Evolutionary conservation across 2,113 vertebrate genomes (phyloP).

Genomic region (Fukomys damarensis): DNA sequence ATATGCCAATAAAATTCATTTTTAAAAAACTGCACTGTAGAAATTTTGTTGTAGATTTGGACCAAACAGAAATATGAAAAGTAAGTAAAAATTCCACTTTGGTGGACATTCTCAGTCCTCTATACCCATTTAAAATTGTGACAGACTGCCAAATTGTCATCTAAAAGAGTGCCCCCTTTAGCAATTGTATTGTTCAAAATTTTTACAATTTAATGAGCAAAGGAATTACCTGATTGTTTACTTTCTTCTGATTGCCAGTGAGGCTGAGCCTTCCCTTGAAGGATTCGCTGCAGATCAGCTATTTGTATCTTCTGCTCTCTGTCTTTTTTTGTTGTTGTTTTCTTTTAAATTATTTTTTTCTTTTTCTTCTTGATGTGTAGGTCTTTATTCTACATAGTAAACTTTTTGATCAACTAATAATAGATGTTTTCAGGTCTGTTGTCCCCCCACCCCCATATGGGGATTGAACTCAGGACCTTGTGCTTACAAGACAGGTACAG

Average conservation of each 20-base stretch:
- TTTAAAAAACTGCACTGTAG: neutral
- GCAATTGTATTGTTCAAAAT: neutral
- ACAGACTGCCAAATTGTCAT: neutral
- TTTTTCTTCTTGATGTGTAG: no score
- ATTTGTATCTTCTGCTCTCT: neutral
- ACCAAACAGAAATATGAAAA: neutral
- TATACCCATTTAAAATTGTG: neutral
- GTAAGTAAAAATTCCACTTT: neutral
- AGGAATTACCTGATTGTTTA: neutral
- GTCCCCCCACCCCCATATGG: no score
- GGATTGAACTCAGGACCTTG: no score
- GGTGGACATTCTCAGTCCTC: neutral
- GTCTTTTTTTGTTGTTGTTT: no score
- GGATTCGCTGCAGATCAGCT: neutral
- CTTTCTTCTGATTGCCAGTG: constrained; percentile 6
- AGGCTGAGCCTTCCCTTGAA: neutral
- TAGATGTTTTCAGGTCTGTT: no score
- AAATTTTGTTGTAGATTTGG: constrained; percentile 16
- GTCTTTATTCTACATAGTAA: no score
- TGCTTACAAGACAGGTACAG: no score
- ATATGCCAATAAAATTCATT: no score
- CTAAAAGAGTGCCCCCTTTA: constrained; percentile 1
- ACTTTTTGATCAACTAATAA: no score
- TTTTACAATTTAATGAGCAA: constrained; percentile 43
- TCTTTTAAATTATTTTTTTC: no score